Conservation (phyloP, 2,797 vertebrate species). For the Natrix natrix region DNA sequence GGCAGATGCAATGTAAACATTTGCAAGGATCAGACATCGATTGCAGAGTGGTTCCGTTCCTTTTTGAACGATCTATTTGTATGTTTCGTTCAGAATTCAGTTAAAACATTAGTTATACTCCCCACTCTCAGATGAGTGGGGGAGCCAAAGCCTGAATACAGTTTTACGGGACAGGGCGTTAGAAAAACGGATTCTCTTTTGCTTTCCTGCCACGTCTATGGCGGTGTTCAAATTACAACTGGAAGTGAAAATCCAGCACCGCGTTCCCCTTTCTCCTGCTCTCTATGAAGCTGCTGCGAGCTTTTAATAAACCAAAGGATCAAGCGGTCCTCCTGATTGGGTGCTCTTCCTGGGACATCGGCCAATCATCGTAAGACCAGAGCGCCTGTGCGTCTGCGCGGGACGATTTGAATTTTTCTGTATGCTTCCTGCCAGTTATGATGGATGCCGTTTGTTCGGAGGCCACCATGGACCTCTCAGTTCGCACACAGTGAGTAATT, state of each 20-base stretch:
- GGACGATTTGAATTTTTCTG: conserved; percentile 2
- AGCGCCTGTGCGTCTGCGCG: neutral
- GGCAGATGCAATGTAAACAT: neutral
- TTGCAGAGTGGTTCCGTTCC: neutral
- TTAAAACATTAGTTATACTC: neutral
- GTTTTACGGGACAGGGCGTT: neutral
- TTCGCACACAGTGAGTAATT: neutral
- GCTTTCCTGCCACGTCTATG: neutral
- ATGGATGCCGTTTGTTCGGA: neutral
- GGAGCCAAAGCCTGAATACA: neutral
- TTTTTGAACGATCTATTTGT: neutral
- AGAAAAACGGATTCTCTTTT: neutral
- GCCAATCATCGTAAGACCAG: neutral
- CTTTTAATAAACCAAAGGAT: no score
- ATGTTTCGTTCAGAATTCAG: neutral
- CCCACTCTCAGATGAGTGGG: neutral
- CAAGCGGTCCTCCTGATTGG: neutral
- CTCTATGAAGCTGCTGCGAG: fast-evolving
- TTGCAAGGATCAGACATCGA: neutral
- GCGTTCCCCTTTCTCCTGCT: fast-evolving
- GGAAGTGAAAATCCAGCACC: neutral
- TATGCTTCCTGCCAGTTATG: neutral
- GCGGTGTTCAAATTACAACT: neutral
- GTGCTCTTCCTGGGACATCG: neutral
- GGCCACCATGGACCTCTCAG: neutral